A percentile compares a stretch with the other conserved stretches of the same genome.
Evolutionary conservation across 2,113 vertebrate species (phyloP).

Genomic region (Phoenicopterus ruber): DNA sequence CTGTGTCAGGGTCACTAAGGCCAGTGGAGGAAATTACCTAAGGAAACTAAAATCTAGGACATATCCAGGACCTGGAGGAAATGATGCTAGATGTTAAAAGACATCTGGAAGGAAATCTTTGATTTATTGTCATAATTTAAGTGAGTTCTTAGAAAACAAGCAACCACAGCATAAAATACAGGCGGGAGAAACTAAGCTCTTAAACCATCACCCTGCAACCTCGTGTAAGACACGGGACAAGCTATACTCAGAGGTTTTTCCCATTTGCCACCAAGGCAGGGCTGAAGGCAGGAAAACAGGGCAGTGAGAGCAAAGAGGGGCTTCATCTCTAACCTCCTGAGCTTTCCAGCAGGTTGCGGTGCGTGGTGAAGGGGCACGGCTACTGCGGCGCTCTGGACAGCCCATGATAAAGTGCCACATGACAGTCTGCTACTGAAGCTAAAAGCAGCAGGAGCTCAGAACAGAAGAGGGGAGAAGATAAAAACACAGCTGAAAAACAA

Average conservation of each 20-base stretch:
- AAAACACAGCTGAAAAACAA: constrained; percentile 71
- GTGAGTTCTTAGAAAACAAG: constrained; percentile 51
- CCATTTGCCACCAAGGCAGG: not conserved
- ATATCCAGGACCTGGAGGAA: constrained; percentile 64
- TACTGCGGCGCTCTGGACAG: not conserved
- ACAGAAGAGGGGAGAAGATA: constrained; percentile 59
- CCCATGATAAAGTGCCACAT: constrained; percentile 55
- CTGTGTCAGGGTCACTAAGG: constrained; percentile 14
- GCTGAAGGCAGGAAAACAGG: not conserved
- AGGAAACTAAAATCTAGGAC: constrained; percentile 72
- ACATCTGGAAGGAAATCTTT: constrained; percentile 61
- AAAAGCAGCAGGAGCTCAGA: constrained; percentile 69
- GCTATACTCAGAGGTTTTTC: not conserved
- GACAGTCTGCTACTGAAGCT: constrained; percentile 57
- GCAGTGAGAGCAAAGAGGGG: not conserved
- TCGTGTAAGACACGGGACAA: not conserved
- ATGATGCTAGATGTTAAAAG: constrained; percentile 65
- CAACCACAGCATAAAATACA: not conserved
- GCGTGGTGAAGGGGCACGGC: not conserved
- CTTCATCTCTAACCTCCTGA: not conserved
- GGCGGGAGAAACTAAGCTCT: not conserved
- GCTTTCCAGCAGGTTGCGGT: not conserved
- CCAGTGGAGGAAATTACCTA: constrained; percentile 66
- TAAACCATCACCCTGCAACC: not conserved
- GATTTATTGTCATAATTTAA: constrained; percentile 41